These are phyloP conservation scores for Natrix natrix DNA, from an alignment of 2,797 vertebrate genomes.

Conservation along the genomic window DNA sequence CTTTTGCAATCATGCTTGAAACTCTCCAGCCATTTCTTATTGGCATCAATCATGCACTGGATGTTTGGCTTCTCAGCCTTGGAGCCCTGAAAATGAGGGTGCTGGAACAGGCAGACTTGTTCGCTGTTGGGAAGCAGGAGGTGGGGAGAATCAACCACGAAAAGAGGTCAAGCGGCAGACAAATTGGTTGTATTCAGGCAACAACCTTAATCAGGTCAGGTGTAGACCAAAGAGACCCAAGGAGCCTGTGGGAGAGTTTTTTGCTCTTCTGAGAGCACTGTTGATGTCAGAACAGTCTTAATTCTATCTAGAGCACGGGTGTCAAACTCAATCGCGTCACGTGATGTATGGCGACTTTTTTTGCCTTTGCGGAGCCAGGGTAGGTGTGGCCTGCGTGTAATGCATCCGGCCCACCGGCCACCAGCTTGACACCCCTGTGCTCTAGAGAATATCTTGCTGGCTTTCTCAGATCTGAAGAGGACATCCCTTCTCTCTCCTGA, in stretches of 20 bases:
- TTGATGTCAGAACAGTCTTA: not conserved
- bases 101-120: slow-evolving; percentile 66
- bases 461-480: not conserved
- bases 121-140: slow-evolving; percentile 62
- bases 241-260: not conserved
- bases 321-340: too few species aligned
- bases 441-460: not conserved
- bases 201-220: not conserved
- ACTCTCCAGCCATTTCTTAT: slow-evolving; percentile 87
- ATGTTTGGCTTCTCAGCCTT: slow-evolving; percentile 71
- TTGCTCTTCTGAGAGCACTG: slow-evolving; percentile 6
- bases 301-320: not conserved
- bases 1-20: slow-evolving; percentile 79
- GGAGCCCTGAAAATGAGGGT: slow-evolving; percentile 46
- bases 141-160: not conserved
- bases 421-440: too few species aligned
- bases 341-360: too few species aligned
- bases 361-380: too few species aligned
- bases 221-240: not conserved
- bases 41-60: slow-evolving; percentile 81
- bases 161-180: not conserved
- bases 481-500: not conserved
- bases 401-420: too few species aligned
- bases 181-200: not conserved
- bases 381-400: too few species aligned